Base-by-base conservation (phyloP, 2,888 invertebrate genomes). In the Luperina nickerlii region DNA sequence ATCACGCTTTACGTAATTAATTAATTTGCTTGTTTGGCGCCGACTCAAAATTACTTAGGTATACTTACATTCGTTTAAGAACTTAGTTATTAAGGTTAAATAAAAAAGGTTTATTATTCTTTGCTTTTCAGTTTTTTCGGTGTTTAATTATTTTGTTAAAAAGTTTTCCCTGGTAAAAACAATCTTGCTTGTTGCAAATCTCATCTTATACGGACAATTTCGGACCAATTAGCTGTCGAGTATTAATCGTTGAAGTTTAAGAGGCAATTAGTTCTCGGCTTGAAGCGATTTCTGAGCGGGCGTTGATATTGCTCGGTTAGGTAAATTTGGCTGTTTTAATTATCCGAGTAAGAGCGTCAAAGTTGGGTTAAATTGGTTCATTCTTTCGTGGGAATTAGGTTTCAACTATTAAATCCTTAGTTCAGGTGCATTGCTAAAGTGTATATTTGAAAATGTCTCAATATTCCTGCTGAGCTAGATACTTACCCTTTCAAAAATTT, bases 321-420 rank as follows among this genome's bases (percentile, higher is more conserved):
- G 15, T 42, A 6, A 79, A 42, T 32, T 80, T 18, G 3, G 51
- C 65, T 38, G 24, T 71, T 78, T 48, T 71, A 6, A 65, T 27
- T 24, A 13, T 51, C 7, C 8, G 8, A 11, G 3, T 45, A 8
- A 54, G 20, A 45, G 5, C 32, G 24, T 27, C 15, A 32, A 2
- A 0, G 51, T 63, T 6, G 20, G 1, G 15, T 70, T 54, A 9
- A 1, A 32, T 51, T 42, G 24, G 15, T 20, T 51, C 15, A n/a
- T 27, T 68, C 24, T 62, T 77, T 77, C 9, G 8, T 20, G 9
- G 42, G 1, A 45, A 75, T 38, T 27, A 15, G 38, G 3, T 74
- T 32, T 38, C 9, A n/a, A 42, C 2, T 20, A 20, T 24, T 1
- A 2, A 2, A 15, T 27, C 1, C n/a, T 1, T 24, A 18, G 1